A percentile compares a stretch with the other conserved stretches of the same genome.
These are phyloP conservation scores for Tyria jacobaeae DNA, from an alignment of 2,888 invertebrate genomes.

Conservation along the genomic window DNA sequence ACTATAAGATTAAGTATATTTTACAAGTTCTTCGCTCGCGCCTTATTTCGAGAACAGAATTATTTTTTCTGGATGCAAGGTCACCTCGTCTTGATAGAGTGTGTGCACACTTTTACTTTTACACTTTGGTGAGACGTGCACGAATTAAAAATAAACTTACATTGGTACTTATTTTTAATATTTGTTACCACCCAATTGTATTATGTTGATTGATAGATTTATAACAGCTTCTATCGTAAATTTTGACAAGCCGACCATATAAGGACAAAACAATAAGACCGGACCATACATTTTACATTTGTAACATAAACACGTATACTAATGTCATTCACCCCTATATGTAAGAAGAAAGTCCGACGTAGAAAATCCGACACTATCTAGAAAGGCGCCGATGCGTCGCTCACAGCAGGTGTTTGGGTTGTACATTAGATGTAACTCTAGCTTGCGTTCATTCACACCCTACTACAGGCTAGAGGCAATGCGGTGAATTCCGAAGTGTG, in stretches of 20 bases:
- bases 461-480: background rate
- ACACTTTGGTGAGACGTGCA: too few relatives aligned
- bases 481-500: too few relatives aligned
- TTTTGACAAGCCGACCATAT: background rate
- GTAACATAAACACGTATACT: constrained; percentile 19
- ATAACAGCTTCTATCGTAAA: background rate
- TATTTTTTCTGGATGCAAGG: too few relatives aligned
- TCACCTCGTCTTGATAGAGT: too few relatives aligned
- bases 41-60: too few relatives aligned
- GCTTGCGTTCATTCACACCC: constrained; percentile 19
- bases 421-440: constrained; percentile 31
- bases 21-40: too few relatives aligned
- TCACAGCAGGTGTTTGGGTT: constrained; percentile 48
- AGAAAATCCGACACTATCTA: constrained; percentile 39
- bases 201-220: too few relatives aligned
- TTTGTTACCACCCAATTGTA: too few relatives aligned
- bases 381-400: constrained; percentile 51
- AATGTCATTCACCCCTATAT: constrained; percentile 28
- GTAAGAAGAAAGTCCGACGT: constrained; percentile 28
- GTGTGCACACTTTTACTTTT: too few relatives aligned
- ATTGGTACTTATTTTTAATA: too few relatives aligned
- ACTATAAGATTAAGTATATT: too few relatives aligned
- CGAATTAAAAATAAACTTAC: too few relatives aligned
- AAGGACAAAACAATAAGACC: background rate
- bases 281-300: constrained; percentile 6